Evolutionary conservation across 2,797 vertebrate genomes (phyloP).

Genomic region (Neomorphus geoffroyi): DNA sequence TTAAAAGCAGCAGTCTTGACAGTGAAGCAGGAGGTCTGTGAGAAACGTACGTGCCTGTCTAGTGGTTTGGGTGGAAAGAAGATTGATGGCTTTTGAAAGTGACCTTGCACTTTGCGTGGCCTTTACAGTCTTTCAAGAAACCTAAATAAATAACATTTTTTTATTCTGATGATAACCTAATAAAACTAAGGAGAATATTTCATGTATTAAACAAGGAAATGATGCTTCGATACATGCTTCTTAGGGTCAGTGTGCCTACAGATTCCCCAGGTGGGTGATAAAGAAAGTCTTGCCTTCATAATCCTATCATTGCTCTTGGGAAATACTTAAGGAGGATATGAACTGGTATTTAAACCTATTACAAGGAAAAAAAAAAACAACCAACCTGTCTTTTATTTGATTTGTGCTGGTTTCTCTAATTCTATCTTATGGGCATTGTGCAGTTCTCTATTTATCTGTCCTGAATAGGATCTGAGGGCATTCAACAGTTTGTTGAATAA

Average conservation of each 20-base stretch:
- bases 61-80: conserved; percentile 28
- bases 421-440: not conserved
- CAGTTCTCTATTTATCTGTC: not conserved
- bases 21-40: not conserved
- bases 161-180: not conserved
- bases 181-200: not conserved
- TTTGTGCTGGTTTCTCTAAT: conserved; percentile 33
- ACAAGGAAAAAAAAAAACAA: not conserved
- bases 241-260: not conserved
- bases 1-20: conserved; percentile 34
- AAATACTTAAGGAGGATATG: not conserved
- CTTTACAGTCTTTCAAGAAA: not conserved
- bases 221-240: not conserved
- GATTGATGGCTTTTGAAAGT: conserved; percentile 18
- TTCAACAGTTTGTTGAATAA: not conserved
- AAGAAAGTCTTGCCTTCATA: not conserved
- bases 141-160: not conserved
- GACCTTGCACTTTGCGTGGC: not conserved
- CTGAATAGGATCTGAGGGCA: not conserved
- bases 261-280: not conserved
- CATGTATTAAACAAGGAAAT: not conserved
- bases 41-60: not conserved
- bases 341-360: not conserved
- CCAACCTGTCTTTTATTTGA: not conserved
- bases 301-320: not conserved